Base-by-base conservation (phyloP, 2,888 invertebrate species). In the Bugulina stolonifera region DNA sequence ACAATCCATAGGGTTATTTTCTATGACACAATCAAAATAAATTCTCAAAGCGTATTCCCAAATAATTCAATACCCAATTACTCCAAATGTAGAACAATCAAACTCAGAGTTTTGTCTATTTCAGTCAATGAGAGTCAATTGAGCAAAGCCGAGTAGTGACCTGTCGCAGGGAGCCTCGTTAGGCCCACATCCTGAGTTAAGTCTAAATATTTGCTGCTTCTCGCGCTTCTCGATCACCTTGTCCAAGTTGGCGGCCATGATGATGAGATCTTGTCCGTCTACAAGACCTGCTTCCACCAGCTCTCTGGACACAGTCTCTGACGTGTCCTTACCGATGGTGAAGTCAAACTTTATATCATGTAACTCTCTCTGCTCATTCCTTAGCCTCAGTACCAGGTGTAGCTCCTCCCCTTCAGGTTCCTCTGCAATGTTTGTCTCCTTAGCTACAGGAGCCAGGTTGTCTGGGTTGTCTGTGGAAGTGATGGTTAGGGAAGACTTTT, bases 271-370 rank as follows among this genome's bases (percentile, higher is more conserved):
- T 78, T 91, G 89, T 72, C 90, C 91, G 84, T 97, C 93, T 25
- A 98, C 94, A 18, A 98, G 87, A 0, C 95, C 95, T 5, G 98
- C 97, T 71, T 93, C 93, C 5, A 98, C 95, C 77, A 98, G 86
- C 86, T 98, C 97, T 10, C 90, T 88, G 0, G 97, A 93, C 72
- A 98, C 96, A 52, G 95, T 95, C 84, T 95, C 94, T 0, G 95
- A 78, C 70, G 86, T 86, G 78, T 87, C 87, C 84, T 93, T 91
- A 27, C 93, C 94, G 35, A 90, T 89, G 25, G 93, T 91, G 84
- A 93, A 99, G 85, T 99, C 97, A 85, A 99, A 99, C 78, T 95
- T 90, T 79, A 99, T 99, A 84, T 99, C 98, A 85, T 98, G 97
- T 76, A 99, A 86, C 85, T 98, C 97, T 73, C 91, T 89, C 75